These are phyloP conservation scores for Aurelia aurita complex sp. Pacific DNA, from an alignment of 30 jellyfish, hydroid and myxozoan genomes.

Conservation along the genomic window DNA sequence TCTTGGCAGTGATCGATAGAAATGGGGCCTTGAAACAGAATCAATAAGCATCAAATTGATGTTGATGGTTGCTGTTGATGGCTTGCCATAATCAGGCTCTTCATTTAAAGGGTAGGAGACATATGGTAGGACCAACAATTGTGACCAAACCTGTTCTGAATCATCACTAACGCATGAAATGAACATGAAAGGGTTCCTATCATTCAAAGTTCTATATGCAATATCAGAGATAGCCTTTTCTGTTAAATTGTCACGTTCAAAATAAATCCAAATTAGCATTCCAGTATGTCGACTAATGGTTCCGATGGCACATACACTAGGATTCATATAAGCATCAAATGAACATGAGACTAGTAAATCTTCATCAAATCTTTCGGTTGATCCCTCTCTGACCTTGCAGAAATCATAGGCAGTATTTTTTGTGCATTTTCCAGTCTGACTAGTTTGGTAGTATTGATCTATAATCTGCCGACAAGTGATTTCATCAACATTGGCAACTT, in stretches of 20 bases:
- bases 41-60: slow-evolving; percentile 68
- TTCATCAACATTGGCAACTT: neutral
- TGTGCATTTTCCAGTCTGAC: neutral
- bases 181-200: slow-evolving; percentile 52
- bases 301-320: slow-evolving; percentile 7
- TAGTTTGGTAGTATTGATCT: neutral
- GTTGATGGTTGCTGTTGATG: neutral
- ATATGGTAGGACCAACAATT: slow-evolving; percentile 54
- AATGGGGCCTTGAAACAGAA: slow-evolving; percentile 83
- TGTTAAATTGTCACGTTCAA: neutral
- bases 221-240: neutral
- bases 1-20: slow-evolving; percentile 69
- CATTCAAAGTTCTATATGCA: slow-evolving; percentile 11
- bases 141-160: slow-evolving; percentile 3
- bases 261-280: neutral
- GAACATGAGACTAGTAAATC: slow-evolving; percentile 15
- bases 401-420: neutral
- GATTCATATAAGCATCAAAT: slow-evolving; percentile 4
- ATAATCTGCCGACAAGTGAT: slow-evolving; percentile 1
- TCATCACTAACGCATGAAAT: slow-evolving; percentile 32
- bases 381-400: neutral
- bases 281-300: slow-evolving; percentile 18
- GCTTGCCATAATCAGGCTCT: neutral
- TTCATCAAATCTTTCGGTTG: no score
- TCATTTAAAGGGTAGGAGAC: neutral